Evolutionary conservation across 2,113 vertebrate species (phyloP).

Genomic region (Cheilinus undulatus): DNA sequence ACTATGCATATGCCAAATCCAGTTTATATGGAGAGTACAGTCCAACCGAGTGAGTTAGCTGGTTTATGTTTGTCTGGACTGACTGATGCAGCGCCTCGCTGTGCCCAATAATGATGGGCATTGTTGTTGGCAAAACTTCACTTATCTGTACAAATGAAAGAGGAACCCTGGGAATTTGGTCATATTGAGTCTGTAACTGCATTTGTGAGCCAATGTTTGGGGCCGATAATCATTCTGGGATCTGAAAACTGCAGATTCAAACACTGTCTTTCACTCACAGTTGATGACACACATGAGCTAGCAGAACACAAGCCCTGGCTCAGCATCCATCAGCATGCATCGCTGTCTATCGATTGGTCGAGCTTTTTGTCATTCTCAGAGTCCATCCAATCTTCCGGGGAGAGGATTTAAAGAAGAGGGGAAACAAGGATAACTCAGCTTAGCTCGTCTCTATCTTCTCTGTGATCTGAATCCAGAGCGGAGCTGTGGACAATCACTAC

Average conservation of each 20-base stretch:
- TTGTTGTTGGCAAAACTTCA: slow-evolving; percentile 2
- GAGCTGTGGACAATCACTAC: slow-evolving; percentile 63
- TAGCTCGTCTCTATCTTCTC: slow-evolving; percentile 60
- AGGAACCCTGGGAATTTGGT: slow-evolving; percentile 9
- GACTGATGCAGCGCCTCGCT: not conserved
- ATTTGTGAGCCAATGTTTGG: not conserved
- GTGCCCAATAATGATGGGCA: slow-evolving; percentile 10
- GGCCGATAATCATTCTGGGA: slow-evolving; percentile 10
- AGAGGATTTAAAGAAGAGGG: slow-evolving; percentile 48
- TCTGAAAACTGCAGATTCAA: slow-evolving; percentile 1
- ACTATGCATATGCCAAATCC: slow-evolving; percentile 9
- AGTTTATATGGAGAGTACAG: slow-evolving; percentile 10
- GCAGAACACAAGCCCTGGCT: slow-evolving; percentile 12
- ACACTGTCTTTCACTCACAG: not conserved
- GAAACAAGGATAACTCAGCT: slow-evolving; percentile 63
- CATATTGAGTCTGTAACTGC: not conserved
- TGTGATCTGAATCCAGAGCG: slow-evolving; percentile 73
- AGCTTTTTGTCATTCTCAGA: slow-evolving; percentile 60
- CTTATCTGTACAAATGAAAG: not conserved
- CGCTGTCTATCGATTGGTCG: slow-evolving; percentile 61
- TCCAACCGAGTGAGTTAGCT: not conserved
- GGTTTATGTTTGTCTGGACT: not conserved
- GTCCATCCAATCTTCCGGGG: slow-evolving; percentile 54
- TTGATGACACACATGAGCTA: slow-evolving; percentile 34
- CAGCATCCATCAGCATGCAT: slow-evolving; percentile 48